phyloP scores from a whole-genome alignment of 2,797 vertebrate species.

The Loriculus beryllinus region DNA sequence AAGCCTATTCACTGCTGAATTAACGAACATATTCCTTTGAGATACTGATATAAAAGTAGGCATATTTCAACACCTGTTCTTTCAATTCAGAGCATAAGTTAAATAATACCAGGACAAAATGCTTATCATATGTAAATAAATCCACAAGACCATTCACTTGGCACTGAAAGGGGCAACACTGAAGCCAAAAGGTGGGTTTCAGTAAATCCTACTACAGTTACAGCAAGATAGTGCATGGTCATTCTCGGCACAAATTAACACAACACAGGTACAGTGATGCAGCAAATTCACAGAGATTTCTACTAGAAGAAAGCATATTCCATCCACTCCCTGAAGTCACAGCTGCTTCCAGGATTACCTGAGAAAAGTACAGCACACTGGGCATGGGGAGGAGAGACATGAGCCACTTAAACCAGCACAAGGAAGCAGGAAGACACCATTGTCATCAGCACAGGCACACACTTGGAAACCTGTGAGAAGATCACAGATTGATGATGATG shows the following conservation, averaged over 20 bases:
- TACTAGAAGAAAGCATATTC: not conserved
- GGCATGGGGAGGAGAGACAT: not conserved
- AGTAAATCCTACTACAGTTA: not conserved
- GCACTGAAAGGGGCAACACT: not conserved
- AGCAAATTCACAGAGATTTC: not conserved
- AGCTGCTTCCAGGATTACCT: not conserved
- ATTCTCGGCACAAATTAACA: not conserved
- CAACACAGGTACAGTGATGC: not conserved
- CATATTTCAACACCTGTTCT: constrained; percentile 12
- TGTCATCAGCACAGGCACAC: rapidly evolving
- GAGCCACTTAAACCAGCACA: not conserved
- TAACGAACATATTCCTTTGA: constrained; percentile 12
- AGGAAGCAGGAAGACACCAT: not conserved
- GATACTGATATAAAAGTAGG: not conserved
- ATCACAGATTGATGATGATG: not conserved
- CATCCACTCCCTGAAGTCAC: no score
- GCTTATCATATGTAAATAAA: not conserved
- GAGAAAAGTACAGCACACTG: not conserved
- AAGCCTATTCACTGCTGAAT: constrained; percentile 21
- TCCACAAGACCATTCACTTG: not conserved
- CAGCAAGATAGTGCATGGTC: not conserved
- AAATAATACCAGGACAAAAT: not conserved
- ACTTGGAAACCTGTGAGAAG: not conserved
- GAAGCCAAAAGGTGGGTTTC: not conserved
- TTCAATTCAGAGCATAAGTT: constrained; percentile 9